phyloP scores from a whole-genome alignment of 2,797 vertebrate species.

The Artibeus jamaicensis region DNA sequence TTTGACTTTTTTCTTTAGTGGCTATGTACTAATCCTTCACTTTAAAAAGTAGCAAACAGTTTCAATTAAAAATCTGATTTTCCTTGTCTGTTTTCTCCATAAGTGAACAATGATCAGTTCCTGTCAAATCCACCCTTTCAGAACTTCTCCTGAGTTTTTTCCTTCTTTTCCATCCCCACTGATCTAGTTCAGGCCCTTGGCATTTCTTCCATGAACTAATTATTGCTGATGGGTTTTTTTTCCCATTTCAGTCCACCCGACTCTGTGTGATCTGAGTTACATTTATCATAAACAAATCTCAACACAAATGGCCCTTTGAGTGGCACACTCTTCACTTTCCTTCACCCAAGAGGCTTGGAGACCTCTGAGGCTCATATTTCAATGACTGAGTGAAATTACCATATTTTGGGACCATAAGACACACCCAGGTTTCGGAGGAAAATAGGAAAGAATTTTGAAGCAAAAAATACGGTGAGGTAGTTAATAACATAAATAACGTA shows the following conservation, averaged over 20 bases:
- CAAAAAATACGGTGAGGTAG: no score
- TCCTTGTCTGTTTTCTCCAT: background rate
- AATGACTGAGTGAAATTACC: background rate
- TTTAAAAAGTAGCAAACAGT: background rate
- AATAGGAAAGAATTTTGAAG: no score
- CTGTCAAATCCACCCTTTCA: background rate
- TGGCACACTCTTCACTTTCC: background rate
- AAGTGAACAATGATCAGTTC: background rate
- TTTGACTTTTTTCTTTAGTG: slow-evolving; percentile 18
- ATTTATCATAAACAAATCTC: background rate
- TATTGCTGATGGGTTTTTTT: background rate
- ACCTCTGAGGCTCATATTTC: background rate
- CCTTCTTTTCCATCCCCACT: background rate
- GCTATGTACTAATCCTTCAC: background rate
- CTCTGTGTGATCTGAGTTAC: background rate
- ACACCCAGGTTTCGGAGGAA: no score
- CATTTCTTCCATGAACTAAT: background rate
- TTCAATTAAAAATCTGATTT: slow-evolving; percentile 45
- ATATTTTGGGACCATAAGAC: no score
- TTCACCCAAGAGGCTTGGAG: background rate
- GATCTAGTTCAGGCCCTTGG: background rate
- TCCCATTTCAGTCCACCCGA: background rate
- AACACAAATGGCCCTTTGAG: background rate
- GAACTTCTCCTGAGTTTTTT: background rate
- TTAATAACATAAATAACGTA: no score